Evolutionary conservation across 2,888 invertebrate genomes (phyloP).

Genomic region (Buathra laborator): DNA sequence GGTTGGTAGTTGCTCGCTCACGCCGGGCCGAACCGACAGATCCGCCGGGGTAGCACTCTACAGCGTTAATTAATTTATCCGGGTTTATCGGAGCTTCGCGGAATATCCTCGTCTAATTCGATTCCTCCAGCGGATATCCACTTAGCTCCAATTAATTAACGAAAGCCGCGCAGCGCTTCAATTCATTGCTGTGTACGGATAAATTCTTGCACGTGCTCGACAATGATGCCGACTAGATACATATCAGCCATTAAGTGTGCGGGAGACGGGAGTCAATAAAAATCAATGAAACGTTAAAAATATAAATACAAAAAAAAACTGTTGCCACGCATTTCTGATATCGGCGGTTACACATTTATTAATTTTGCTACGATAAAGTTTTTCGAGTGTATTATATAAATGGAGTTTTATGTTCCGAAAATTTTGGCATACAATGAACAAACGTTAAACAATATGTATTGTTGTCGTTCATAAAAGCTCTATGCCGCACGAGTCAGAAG

Average conservation of each 20-base stretch:
- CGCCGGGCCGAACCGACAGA: conserved; percentile 34
- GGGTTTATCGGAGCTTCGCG: conserved; percentile 61
- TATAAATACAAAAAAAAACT: neutral
- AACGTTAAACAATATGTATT: neutral
- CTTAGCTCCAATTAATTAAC: conserved; percentile 67
- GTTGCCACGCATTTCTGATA: conserved; percentile 7
- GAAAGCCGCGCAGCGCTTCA: conserved; percentile 53
- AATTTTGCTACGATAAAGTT: neutral
- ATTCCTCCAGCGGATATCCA: conserved; percentile 64
- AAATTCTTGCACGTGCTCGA: conserved; percentile 25
- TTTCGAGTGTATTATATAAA: neutral
- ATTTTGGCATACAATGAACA: neutral
- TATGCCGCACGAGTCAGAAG: too few species aligned
- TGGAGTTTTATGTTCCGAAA: neutral
- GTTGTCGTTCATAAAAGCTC: too few species aligned
- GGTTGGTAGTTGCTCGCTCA: conserved; percentile 19
- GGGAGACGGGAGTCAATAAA: neutral
- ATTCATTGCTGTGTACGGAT: conserved; percentile 53
- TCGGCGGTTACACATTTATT: neutral
- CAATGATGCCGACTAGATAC: conserved; percentile 48
- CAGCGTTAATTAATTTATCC: conserved; percentile 67
- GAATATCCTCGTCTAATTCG: conserved; percentile 64
- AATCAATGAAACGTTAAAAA: conserved; percentile 10
- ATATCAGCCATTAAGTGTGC: conserved; percentile 36
- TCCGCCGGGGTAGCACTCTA: conserved; percentile 15